Conservation (phyloP, 2,113 vertebrate species). For the Callithrix jacchus region DNA sequence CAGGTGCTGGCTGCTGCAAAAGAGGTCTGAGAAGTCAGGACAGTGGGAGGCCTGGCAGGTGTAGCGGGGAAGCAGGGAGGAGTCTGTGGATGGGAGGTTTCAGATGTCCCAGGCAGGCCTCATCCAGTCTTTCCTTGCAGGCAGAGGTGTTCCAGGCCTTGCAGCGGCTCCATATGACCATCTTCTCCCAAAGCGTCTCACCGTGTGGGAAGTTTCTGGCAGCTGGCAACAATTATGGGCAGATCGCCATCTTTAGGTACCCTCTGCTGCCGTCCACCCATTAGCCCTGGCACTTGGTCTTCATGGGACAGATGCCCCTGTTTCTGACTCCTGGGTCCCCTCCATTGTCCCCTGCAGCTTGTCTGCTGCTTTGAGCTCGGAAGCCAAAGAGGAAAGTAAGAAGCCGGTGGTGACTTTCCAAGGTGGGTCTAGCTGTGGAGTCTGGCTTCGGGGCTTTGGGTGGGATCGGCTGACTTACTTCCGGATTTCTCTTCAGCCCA, state of each 20-base stretch:
- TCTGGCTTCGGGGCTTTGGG: not conserved
- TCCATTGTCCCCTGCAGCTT: constrained; percentile 80
- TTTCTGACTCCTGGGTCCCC: not conserved
- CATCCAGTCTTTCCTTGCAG: constrained; percentile 41
- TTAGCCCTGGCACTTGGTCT: not conserved
- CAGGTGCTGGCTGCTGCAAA: not conserved
- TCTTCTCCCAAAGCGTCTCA: constrained; percentile 92
- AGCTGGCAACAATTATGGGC: constrained; percentile 92
- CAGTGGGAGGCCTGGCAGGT: not conserved
- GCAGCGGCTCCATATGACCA: constrained; percentile 92
- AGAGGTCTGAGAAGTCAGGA: not conserved
- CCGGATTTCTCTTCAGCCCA: constrained; percentile 84
- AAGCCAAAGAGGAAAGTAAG: constrained; percentile 86
- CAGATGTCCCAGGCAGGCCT: not conserved
- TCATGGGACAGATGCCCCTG: not conserved
- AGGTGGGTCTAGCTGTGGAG: constrained; percentile 80
- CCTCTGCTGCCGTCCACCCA: not conserved
- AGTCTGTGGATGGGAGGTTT: not conserved
- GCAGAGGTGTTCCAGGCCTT: constrained; percentile 76
- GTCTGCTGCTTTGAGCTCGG: constrained; percentile 90
- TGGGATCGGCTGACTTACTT: not conserved
- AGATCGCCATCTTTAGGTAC: constrained; percentile 93
- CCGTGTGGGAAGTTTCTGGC: constrained; percentile 92
- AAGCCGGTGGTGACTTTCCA: constrained; percentile 89
- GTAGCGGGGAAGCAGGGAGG: not conserved